Conservation (phyloP, 2,113 vertebrate species). For the Amblyornis subalaris region DNA sequence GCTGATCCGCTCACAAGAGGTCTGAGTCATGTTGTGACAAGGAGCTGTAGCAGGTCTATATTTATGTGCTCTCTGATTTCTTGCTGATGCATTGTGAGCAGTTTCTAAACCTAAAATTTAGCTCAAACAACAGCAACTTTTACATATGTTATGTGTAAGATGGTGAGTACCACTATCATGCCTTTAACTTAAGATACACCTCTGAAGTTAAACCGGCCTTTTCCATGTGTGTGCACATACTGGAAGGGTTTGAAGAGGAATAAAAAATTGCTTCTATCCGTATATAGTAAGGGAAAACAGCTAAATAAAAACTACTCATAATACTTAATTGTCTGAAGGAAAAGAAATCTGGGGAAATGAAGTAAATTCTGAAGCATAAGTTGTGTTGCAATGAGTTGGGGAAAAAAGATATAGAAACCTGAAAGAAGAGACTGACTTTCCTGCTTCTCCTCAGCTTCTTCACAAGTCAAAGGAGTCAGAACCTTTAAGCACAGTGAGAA, state of each 20-base stretch:
- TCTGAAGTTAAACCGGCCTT: neutral
- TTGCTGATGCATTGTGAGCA: neutral
- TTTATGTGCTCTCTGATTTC: neutral
- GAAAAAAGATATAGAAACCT: neutral
- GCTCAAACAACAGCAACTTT: neutral
- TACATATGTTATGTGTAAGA: neutral
- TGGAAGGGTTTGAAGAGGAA: neutral
- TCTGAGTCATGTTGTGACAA: neutral
- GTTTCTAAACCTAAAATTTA: neutral
- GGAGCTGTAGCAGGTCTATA: neutral
- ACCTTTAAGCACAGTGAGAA: neutral
- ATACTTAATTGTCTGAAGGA: neutral
- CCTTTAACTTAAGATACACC: neutral
- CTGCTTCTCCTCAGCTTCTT: neutral
- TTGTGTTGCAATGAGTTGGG: neutral
- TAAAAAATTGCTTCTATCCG: neutral
- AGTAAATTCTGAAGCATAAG: neutral
- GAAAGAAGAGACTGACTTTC: neutral
- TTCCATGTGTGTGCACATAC: neutral
- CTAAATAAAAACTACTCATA: neutral
- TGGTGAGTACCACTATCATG: neutral
- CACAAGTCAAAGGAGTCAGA: neutral
- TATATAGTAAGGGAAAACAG: neutral
- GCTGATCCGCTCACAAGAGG: neutral
- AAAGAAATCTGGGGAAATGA: neutral